Evolutionary conservation across 2,888 invertebrate genomes (phyloP).

Genomic region (Aromia moschata): DNA sequence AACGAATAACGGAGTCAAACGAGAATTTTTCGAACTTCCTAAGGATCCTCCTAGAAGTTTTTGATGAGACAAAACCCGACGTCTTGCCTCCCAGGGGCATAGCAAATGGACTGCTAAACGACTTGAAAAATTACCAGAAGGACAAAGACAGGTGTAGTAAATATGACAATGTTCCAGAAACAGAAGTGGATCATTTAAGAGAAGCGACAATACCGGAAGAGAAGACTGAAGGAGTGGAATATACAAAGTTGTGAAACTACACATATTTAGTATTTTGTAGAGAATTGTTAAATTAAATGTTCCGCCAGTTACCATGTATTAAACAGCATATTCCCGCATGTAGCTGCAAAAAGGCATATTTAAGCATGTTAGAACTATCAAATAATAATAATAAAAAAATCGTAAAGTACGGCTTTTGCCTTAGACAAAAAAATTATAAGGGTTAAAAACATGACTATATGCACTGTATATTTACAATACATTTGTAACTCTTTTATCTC

Average conservation of each 20-base stretch:
- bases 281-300: no score
- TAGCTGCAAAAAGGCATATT: no score
- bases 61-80: slow-evolving; percentile 36
- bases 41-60: slow-evolving; percentile 37
- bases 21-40: slow-evolving; percentile 40
- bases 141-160: slow-evolving; percentile 44
- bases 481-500: slow-evolving; percentile 10
- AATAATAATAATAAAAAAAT: no score
- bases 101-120: slow-evolving; percentile 38
- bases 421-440: no score
- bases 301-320: no score
- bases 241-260: slow-evolving; percentile 45
- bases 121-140: slow-evolving; percentile 41
- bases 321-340: no score
- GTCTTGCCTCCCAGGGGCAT: slow-evolving; percentile 23
- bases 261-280: background rate
- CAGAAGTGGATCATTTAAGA: slow-evolving; percentile 26
- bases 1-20: slow-evolving; percentile 28
- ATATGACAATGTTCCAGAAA: slow-evolving; percentile 46
- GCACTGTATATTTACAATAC: background rate
- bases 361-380: no score
- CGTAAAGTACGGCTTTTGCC: no score
- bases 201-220: slow-evolving; percentile 47
- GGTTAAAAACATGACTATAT: no score
- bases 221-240: slow-evolving; percentile 45